A percentile compares a stretch with the other conserved stretches of the same genome.
Conservation (phyloP, 2,797 vertebrate species). For the Tolypeutes matacus region DNA sequence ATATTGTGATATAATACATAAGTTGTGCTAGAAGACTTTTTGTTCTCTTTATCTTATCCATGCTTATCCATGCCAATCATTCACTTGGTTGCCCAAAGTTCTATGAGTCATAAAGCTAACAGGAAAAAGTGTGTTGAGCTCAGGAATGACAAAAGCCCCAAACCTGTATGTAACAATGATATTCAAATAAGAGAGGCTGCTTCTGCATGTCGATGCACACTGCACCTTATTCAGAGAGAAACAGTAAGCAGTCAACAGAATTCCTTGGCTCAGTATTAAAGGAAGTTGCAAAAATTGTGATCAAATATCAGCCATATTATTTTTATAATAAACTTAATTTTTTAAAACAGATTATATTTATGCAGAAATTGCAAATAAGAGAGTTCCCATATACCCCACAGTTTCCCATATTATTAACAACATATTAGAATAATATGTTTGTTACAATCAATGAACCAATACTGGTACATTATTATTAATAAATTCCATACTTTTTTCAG, state of each 20-base stretch:
- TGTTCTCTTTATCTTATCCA: background rate
- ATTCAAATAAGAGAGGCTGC: background rate
- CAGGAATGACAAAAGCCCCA: background rate
- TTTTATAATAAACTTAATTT: background rate
- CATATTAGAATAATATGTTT: too few relatives aligned
- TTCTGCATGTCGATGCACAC: background rate
- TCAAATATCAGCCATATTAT: background rate
- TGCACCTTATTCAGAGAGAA: background rate
- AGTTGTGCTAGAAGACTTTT: background rate
- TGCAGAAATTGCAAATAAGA: background rate
- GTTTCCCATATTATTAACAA: too few relatives aligned
- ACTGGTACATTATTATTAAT: too few relatives aligned
- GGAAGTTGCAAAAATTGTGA: background rate
- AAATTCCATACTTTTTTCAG: too few relatives aligned
- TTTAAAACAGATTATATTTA: background rate
- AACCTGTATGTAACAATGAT: background rate
- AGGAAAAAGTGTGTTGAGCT: background rate
- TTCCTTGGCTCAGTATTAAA: background rate
- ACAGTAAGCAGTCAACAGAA: background rate
- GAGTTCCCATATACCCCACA: background rate
- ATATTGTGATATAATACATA: background rate
- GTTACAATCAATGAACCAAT: too few relatives aligned
- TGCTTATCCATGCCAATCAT: slow-evolving; percentile 1
- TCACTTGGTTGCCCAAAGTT: background rate
- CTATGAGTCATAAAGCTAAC: background rate